Conservation (phyloP, 2,113 vertebrate genomes). For the Protomyctophum bolini region DNA sequence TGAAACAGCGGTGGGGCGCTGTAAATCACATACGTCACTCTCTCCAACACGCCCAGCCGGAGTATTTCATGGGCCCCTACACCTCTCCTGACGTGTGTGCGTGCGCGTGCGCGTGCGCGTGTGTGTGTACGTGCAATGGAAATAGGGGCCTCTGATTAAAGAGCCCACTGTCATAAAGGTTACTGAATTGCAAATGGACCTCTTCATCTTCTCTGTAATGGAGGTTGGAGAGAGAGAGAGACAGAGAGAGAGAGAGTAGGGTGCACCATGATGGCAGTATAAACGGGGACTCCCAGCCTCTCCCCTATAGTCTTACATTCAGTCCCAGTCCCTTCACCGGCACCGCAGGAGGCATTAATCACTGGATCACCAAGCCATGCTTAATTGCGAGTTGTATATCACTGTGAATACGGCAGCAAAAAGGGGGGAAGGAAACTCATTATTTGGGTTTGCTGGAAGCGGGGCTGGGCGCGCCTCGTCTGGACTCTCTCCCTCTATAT, state of each 20-base stretch:
- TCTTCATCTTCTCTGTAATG: conserved; percentile 99
- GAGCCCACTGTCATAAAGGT: conserved; percentile 99
- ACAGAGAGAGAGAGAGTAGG: conserved; percentile 73
- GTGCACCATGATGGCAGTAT: conserved; percentile 77
- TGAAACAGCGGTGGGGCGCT: conserved; percentile 82
- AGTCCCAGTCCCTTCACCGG: conserved; percentile 82
- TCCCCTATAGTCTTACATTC: conserved; percentile 48
- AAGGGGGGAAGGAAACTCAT: conserved; percentile 97
- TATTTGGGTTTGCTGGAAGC: conserved; percentile 93
- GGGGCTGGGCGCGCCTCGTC: conserved; percentile 87
- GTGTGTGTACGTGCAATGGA: conserved; percentile 84
- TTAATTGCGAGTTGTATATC: conserved; percentile 99
- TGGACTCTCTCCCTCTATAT: conserved; percentile 79
- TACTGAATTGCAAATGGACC: conserved; percentile 99
- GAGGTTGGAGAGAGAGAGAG: conserved; percentile 86
- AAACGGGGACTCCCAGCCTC: conserved; percentile 65
- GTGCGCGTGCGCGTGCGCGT: conserved; percentile 85
- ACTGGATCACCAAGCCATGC: conserved; percentile 99
- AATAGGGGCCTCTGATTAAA: conserved; percentile 99
- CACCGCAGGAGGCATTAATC: conserved; percentile 99
- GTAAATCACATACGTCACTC: conserved; percentile 90
- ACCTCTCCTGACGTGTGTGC: conserved; percentile 90
- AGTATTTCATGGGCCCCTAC: conserved; percentile 92
- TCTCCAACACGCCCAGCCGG: conserved; percentile 85
- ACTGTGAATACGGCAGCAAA: conserved; percentile 89